A percentile compares a stretch with the other conserved stretches of the same genome.
Conservation (phyloP, 2,113 vertebrate species). For the Crotalus helleri region DNA sequence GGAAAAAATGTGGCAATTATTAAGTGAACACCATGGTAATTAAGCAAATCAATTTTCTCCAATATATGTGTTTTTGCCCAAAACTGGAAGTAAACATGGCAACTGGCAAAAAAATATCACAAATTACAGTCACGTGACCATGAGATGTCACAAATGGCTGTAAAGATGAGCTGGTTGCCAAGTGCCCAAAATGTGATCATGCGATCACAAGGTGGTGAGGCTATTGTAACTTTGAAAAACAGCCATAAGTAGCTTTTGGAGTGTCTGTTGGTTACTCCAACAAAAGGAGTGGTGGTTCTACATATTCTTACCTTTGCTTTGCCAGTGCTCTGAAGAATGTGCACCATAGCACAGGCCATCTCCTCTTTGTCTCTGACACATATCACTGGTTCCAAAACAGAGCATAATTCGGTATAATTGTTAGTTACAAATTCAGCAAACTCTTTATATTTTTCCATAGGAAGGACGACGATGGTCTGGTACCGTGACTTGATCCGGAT, state of each 20-base stretch:
- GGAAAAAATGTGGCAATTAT: no score
- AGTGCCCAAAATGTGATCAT: background rate
- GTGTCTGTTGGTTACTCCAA: background rate
- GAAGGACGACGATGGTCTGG: constrained; percentile 90
- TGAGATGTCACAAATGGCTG: no score
- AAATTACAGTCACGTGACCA: no score
- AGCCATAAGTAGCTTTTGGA: background rate
- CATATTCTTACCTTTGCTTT: constrained; percentile 84
- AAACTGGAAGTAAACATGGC: no score
- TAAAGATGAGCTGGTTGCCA: background rate
- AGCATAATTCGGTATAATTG: constrained; percentile 89
- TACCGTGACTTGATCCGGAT: constrained; percentile 94
- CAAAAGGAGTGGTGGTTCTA: background rate
- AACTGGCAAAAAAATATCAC: no score
- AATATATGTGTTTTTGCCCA: no score
- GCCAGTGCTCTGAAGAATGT: constrained; percentile 96
- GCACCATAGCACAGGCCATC: constrained; percentile 92
- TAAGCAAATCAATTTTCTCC: no score
- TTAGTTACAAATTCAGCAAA: constrained; percentile 96
- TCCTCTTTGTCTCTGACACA: constrained; percentile 96
- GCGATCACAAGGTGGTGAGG: background rate
- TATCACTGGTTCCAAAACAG: constrained; percentile 93
- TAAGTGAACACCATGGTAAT: no score
- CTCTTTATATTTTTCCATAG: constrained; percentile 99
- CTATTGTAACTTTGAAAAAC: background rate